Evolutionary conservation across 2,888 invertebrate genomes (phyloP).

Genomic region (Onthophagus sagittarius): DNA sequence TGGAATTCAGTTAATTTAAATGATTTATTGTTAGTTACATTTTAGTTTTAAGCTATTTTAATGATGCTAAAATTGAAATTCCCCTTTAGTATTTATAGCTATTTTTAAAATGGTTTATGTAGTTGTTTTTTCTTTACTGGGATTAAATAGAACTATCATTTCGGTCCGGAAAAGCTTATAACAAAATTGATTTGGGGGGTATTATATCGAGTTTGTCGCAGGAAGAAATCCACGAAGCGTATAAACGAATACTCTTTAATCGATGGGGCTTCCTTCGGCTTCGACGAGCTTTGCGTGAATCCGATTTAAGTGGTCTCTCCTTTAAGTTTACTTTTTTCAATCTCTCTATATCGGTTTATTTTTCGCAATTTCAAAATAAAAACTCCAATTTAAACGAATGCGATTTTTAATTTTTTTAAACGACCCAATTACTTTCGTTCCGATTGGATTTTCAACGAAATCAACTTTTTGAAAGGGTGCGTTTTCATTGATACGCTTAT

Average conservation of each 20-base stretch:
- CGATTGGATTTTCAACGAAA: too few species aligned
- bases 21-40: too few species aligned
- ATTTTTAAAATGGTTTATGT: neutral
- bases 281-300: neutral
- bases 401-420: too few species aligned
- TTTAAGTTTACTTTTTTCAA: neutral
- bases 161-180: neutral
- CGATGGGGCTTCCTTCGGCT: neutral
- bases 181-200: neutral
- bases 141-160: neutral
- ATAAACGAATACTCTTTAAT: neutral
- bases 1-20: too few species aligned
- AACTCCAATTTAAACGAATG: too few species aligned
- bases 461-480: too few species aligned
- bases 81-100: neutral
- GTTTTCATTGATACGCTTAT: neutral
- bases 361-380: neutral
- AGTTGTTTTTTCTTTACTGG: neutral
- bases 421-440: too few species aligned
- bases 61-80: too few species aligned
- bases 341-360: neutral
- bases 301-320: neutral
- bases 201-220: neutral
- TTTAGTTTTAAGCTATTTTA: too few species aligned
- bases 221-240: neutral